Conservation (phyloP, 1,140 invertebrate species). For the Drosophila trapezifrons region DNA sequence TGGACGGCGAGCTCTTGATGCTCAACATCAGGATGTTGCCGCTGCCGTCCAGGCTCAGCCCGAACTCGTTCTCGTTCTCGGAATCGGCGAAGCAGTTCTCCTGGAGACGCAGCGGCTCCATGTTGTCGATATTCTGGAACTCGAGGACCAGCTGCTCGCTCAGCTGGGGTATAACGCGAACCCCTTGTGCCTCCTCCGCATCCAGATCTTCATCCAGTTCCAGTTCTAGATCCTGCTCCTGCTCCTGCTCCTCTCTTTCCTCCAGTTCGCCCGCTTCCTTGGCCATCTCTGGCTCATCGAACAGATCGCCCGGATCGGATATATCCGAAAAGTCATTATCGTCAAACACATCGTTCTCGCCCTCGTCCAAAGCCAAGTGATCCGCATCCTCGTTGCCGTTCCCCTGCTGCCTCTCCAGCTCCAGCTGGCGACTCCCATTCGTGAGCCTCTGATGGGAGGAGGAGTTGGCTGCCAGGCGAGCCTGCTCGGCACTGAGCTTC, state of each 20-base stretch:
- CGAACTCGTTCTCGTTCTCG: constrained; percentile 63
- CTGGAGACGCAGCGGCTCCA: constrained; percentile 73
- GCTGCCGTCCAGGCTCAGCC: constrained; percentile 57
- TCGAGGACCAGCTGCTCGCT: constrained; percentile 69
- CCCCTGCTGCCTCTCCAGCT: constrained; percentile 83
- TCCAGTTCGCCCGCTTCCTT: constrained; percentile 34
- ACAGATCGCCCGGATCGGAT: constrained; percentile 80
- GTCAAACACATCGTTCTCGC: constrained; percentile 75
- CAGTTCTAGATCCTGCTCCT: not conserved
- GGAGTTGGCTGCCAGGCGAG: constrained; percentile 49
- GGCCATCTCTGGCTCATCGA: constrained; percentile 55
- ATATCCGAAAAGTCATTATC: constrained; percentile 83
- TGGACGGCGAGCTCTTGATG: constrained; percentile 84
- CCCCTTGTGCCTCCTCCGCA: constrained; percentile 1
- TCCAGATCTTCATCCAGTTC: not conserved
- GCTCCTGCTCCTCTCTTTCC: not conserved
- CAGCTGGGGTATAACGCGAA: constrained; percentile 10
- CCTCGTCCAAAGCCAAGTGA: constrained; percentile 33
- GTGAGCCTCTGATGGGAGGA: constrained; percentile 43
- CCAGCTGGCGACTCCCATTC: constrained; percentile 60
- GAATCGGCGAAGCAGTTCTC: constrained; percentile 80
- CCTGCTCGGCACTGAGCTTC: constrained; percentile 85
- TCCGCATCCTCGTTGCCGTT: constrained; percentile 41
- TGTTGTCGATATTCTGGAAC: constrained; percentile 73
- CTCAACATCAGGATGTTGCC: constrained; percentile 68